Evolutionary conservation across 2,797 vertebrate species (phyloP), one percentile per base, ranked within the genome.

Genomic region (Ammospiza maritima): DNA sequence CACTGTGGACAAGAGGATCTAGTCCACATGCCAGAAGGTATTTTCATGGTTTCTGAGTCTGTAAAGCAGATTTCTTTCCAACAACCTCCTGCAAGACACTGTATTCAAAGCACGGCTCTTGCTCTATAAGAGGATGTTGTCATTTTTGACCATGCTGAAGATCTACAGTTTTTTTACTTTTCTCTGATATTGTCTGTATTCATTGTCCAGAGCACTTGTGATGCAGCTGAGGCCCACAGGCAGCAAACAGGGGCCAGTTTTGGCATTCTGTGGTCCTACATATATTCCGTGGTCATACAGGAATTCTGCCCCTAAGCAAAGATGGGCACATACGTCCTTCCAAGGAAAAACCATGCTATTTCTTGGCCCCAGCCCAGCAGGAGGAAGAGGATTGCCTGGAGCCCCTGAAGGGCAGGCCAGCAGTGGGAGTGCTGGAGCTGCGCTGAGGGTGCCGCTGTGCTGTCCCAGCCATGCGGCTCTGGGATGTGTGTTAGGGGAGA

Each of bases 381-480:
- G 7, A 23, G 10, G 54, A 40, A 20, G 61, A 60, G 27, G 23
- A 16, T 16, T 32, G 32, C 4, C 5, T 25, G 21, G 66, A 65
- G 47, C 62, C 36, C 36, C 36, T 38, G 36, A 38, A 44, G 57
- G 19, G 44, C 22, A 11, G 0, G 3, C 73, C 80, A 48, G 27
- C 53, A 77, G 86, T 44, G 58, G 69, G 83, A 95, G 93, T 57
- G 2, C 61, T 77, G 76, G 61, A 83, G 85, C 83, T 44, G 53
- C 27, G 5, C 26, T 22, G 76, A 20, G 38, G 25, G 6, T 16
- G 11, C 3, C 13, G 51, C 47, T 25, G 11, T 18, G 29, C 22
- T 36, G 27, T 36, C 27, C 51, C 12, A 30, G 38, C 9, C 54
- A 5, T 18, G 32, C 16, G 6, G 5, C 70, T 36, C 6, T 6